A percentile compares a stretch with the other conserved stretches of the same genome.
phyloP scores from a whole-genome alignment of 2,797 vertebrate genomes.

The Muscicapa striata region DNA sequence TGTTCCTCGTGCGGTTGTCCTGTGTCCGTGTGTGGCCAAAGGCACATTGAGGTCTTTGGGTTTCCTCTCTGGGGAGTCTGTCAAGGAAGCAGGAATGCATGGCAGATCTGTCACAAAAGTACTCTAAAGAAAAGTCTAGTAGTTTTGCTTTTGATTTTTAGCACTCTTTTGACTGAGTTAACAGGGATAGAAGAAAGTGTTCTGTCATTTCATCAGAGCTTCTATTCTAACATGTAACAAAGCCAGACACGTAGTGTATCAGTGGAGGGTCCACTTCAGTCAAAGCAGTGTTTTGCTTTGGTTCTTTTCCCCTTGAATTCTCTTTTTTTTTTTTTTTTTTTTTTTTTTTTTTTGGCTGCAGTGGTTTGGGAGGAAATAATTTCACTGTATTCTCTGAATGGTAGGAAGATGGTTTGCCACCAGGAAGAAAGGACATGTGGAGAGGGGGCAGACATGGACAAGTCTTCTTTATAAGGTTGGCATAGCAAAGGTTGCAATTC shows the following conservation, averaged over 20 bases:
- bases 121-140: constrained; percentile 19
- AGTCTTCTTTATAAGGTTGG: background rate
- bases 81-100: background rate
- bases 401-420: background rate
- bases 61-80: background rate
- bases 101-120: constrained; percentile 52
- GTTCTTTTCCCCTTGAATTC: background rate
- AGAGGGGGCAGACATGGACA: background rate
- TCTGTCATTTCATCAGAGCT: background rate
- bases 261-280: background rate
- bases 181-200: background rate
- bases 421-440: background rate
- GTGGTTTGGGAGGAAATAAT: background rate
- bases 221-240: background rate
- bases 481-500: background rate
- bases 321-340: background rate
- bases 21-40: background rate
- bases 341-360: background rate
- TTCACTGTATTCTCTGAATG: background rate
- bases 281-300: background rate
- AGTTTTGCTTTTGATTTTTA: background rate
- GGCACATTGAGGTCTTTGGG: background rate
- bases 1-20: background rate
- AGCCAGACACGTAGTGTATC: background rate
- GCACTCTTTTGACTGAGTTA: background rate